phyloP scores from a whole-genome alignment of 2,888 invertebrate species.

The Hedya salicella region DNA sequence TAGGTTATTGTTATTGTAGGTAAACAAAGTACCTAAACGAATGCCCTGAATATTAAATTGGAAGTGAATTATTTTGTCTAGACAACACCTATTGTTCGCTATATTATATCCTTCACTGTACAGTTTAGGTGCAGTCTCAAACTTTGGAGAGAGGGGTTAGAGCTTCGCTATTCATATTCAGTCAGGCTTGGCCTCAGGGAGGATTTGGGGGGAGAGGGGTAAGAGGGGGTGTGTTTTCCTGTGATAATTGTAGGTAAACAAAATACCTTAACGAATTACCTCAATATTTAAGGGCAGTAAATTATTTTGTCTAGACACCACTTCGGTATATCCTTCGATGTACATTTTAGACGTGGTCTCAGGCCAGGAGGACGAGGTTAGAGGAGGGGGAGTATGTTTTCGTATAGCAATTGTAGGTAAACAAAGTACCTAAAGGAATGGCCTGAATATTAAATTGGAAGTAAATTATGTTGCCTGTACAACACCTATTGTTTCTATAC shows the following conservation, averaged over 20 bases:
- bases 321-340: too few relatives aligned
- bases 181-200: too few relatives aligned
- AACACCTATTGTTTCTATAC: slow-evolving; percentile 3
- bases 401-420: slow-evolving; percentile 8
- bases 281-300: slow-evolving; percentile 9
- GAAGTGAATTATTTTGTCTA: slow-evolving; percentile 24
- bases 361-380: too few relatives aligned
- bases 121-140: too few relatives aligned
- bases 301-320: slow-evolving; percentile 33
- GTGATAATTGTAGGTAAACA: slow-evolving; percentile 6
- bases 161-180: too few relatives aligned
- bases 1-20: slow-evolving; percentile 1
- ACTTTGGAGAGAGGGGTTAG: too few relatives aligned
- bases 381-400: too few relatives aligned
- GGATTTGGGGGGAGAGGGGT: too few relatives aligned
- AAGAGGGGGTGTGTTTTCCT: too few relatives aligned
- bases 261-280: not conserved
- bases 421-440: not conserved
- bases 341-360: too few relatives aligned
- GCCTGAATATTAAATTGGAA: slow-evolving; percentile 18
- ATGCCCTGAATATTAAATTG: slow-evolving; percentile 23
- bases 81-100: slow-evolving; percentile 12
- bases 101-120: not conserved
- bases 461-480: slow-evolving; percentile 29
- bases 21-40: not conserved